Evolutionary conservation across 2,797 vertebrate genomes (phyloP).

Genomic region (Dipus sagitta): DNA sequence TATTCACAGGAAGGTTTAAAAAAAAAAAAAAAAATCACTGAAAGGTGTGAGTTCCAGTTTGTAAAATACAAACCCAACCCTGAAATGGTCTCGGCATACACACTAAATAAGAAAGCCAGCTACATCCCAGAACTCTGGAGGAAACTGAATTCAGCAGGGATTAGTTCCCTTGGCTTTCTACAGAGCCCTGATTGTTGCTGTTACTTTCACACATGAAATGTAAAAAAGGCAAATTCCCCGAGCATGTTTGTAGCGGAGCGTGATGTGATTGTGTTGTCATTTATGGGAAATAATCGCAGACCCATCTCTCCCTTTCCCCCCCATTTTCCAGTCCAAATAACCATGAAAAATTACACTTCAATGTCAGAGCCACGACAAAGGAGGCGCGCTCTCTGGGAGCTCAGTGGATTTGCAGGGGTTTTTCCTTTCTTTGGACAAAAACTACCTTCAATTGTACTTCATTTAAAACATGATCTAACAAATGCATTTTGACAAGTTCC

Average conservation of each 20-base stretch:
- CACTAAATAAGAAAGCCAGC: background rate
- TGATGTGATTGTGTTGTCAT: constrained; percentile 99
- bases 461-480: constrained; percentile 88
- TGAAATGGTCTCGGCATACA: background rate
- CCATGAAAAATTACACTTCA: constrained; percentile 99
- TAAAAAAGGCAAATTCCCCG: constrained; percentile 91
- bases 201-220: constrained; percentile 93
- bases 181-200: constrained; percentile 74
- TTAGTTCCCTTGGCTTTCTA: constrained; percentile 68
- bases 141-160: constrained; percentile 63
- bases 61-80: constrained; percentile 57
- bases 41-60: constrained; percentile 60
- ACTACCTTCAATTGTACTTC: constrained; percentile 87
- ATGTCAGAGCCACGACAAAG: constrained; percentile 96
- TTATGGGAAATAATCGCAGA: constrained; percentile 98
- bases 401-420: constrained; percentile 85
- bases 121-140: constrained; percentile 51
- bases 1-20: constrained; percentile 56
- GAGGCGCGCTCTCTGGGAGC: constrained; percentile 86
- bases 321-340: constrained; percentile 99
- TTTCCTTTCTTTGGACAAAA: constrained; percentile 86
- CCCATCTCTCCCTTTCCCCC: constrained; percentile 91
- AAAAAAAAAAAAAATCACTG: constrained; percentile 52
- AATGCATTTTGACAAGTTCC: constrained; percentile 87
- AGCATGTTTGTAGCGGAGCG: constrained; percentile 96